Evolutionary conservation across 2,113 vertebrate genomes (phyloP).

Genomic region (Tachuris rubrigastra): DNA sequence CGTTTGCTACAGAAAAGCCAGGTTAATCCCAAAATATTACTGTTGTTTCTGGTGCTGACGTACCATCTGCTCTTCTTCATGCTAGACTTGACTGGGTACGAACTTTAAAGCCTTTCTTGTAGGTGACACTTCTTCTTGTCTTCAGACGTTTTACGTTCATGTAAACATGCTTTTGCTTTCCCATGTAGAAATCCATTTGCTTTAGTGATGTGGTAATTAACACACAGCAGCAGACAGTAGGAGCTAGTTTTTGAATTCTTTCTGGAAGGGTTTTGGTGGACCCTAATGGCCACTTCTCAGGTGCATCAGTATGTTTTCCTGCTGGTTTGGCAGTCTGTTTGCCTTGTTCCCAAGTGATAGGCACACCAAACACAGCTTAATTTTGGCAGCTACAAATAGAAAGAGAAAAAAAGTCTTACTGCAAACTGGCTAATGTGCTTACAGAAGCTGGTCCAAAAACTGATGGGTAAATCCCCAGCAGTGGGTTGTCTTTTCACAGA

Average conservation of each 20-base stretch:
- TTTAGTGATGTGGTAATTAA: conserved; percentile 13
- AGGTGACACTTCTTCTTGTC: conserved; percentile 14
- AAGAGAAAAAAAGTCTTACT: neutral
- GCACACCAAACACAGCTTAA: neutral
- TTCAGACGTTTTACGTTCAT: conserved; percentile 14
- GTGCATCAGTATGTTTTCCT: neutral
- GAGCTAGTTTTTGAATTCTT: neutral
- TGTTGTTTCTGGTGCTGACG: conserved; percentile 3
- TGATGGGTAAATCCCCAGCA: neutral
- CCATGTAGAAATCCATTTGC: neutral
- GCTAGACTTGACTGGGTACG: neutral
- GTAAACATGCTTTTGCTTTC: neutral
- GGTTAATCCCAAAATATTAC: conserved; percentile 44
- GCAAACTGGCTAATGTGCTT: neutral
- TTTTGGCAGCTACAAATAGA: neutral
- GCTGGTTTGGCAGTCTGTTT: neutral
- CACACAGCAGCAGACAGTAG: neutral
- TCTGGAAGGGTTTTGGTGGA: neutral
- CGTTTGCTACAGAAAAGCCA: conserved; percentile 12
- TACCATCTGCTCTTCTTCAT: conserved; percentile 41
- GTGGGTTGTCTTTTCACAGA: neutral
- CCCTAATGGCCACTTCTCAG: neutral
- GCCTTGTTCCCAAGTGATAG: neutral
- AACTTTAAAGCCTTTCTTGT: conserved; percentile 53
- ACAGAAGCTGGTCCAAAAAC: neutral